Conservation (phyloP, 2,888 invertebrate genomes). For the Agonopterix subpropinquella region DNA sequence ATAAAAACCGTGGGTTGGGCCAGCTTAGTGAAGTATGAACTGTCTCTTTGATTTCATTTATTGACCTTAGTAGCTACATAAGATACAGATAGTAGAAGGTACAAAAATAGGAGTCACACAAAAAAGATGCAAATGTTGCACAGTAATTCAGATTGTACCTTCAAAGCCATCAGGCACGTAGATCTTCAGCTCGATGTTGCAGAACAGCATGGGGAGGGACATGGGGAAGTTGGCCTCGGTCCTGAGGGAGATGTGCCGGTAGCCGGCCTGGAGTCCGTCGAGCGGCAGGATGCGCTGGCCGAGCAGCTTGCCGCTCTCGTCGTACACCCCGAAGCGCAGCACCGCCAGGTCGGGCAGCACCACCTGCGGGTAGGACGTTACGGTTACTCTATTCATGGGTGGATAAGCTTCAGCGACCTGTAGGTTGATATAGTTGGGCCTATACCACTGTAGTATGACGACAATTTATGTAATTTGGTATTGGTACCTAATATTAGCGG, state of each 20-base stretch:
- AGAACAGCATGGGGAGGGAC: slow-evolving; percentile 99
- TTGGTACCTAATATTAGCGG: too few relatives aligned
- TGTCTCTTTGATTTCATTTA: too few relatives aligned
- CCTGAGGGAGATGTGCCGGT: slow-evolving; percentile 96
- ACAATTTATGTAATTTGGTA: too few relatives aligned
- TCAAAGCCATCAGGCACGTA: slow-evolving; percentile 99
- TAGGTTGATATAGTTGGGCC: too few relatives aligned
- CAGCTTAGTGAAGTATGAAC: too few relatives aligned
- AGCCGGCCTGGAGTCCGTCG: slow-evolving; percentile 98
- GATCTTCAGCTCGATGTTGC: slow-evolving; percentile 98
- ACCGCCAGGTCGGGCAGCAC: slow-evolving; percentile 98
- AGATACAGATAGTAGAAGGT: not conserved
- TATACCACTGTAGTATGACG: too few relatives aligned
- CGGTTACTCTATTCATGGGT: not conserved
- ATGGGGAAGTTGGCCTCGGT: slow-evolving; percentile 99
- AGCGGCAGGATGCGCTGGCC: slow-evolving; percentile 98
- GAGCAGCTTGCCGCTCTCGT: slow-evolving; percentile 96
- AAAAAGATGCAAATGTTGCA: too few relatives aligned
- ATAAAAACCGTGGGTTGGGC: too few relatives aligned
- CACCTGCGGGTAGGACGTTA: slow-evolving; percentile 78
- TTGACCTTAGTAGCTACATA: too few relatives aligned
- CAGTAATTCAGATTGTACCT: slow-evolving; percentile 67
- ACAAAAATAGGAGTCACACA: too few relatives aligned
- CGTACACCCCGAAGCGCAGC: slow-evolving; percentile 97
- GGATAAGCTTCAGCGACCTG: too few relatives aligned